Evolutionary conservation across 2,888 invertebrate genomes (phyloP).

Genomic region (Lypha dubia): DNA sequence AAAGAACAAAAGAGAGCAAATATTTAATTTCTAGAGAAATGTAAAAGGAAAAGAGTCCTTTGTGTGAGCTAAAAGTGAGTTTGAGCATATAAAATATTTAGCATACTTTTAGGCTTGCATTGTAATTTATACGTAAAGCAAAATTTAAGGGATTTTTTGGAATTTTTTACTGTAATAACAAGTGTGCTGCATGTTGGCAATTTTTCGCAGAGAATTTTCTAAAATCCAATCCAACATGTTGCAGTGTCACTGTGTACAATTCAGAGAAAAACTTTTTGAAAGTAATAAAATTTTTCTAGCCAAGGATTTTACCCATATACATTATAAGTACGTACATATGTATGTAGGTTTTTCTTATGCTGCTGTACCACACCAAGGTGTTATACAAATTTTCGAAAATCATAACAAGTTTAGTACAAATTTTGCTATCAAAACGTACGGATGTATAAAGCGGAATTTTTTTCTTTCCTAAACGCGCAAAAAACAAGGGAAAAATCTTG

Average conservation of each 20-base stretch:
- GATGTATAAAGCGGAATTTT: constrained; percentile 77
- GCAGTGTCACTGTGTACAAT: not conserved
- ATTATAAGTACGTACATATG: not conserved
- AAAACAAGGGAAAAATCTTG: constrained; percentile 16
- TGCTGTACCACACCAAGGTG: constrained; percentile 53
- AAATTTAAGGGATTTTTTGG: constrained; percentile 63
- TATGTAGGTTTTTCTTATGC: constrained; percentile 7
- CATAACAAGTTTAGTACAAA: constrained; percentile 81
- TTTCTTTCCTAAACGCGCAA: constrained; percentile 59
- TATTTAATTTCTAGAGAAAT: not conserved
- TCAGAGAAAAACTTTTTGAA: constrained; percentile 21
- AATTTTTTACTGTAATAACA: not conserved
- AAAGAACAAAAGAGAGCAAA: not conserved
- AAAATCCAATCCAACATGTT: not conserved
- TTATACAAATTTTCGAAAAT: constrained; percentile 66
- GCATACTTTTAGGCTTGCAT: constrained; percentile 67
- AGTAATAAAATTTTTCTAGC: constrained; percentile 30
- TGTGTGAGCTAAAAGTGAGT: not conserved
- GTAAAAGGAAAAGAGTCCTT: constrained; percentile 8
- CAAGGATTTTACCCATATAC: constrained; percentile 14
- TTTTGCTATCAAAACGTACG: constrained; percentile 83
- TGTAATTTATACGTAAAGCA: constrained; percentile 48
- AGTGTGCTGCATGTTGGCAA: constrained; percentile 10
- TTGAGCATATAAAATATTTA: not conserved
- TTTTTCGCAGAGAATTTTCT: constrained; percentile 29